phyloP scores from a whole-genome alignment of 2,113 vertebrate genomes.

The Proteles cristata region DNA sequence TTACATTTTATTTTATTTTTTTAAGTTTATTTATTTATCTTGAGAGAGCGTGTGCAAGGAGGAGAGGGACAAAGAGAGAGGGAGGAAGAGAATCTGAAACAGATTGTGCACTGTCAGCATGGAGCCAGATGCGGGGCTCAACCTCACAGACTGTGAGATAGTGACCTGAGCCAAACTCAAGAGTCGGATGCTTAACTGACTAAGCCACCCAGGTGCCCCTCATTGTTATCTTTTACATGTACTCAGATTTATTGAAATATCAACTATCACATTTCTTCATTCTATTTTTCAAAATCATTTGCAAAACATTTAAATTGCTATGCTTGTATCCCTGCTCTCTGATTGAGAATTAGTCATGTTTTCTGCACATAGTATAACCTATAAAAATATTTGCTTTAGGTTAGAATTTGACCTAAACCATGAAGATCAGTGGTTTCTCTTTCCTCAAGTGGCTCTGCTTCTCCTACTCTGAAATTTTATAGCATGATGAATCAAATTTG shows the following conservation, averaged over 20 bases:
- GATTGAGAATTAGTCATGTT: not conserved
- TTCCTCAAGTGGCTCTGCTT: not conserved
- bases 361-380: not conserved
- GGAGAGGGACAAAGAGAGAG: no score
- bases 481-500: not conserved
- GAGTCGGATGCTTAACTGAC: no score
- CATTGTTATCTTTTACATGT: not conserved
- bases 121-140: no score
- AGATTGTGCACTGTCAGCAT: no score
- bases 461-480: not conserved
- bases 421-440: not conserved
- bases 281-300: not conserved
- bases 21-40: no score
- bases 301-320: not conserved
- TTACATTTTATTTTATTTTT: not conserved
- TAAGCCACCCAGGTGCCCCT: not conserved
- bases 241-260: not conserved
- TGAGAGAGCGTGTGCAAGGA: no score
- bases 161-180: no score
- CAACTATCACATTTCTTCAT: not conserved
- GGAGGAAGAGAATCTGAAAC: no score
- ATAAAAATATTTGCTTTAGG: not conserved
- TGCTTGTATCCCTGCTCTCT: not conserved
- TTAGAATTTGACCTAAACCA: not conserved
- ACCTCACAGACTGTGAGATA: no score